phyloP scores from a whole-genome alignment of 2,113 vertebrate species.

The Sceloporus tristichus region DNA sequence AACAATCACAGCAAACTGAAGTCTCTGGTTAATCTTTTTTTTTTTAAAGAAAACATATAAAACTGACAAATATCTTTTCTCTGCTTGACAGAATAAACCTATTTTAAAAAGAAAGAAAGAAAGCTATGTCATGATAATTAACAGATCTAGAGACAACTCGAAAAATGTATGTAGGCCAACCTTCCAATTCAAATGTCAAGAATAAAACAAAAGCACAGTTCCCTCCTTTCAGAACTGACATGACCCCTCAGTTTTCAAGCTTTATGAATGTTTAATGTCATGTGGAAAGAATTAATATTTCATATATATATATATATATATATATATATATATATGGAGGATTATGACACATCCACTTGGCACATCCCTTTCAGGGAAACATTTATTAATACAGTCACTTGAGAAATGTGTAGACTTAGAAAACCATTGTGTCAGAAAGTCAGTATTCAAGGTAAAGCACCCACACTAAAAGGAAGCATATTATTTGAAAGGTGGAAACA shows the following conservation, averaged over 20 bases:
- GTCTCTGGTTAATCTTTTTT: constrained; percentile 37
- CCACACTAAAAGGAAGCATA: not conserved
- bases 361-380: constrained; percentile 57
- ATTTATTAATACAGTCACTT: constrained; percentile 27
- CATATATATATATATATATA: constrained; percentile 47
- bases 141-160: constrained; percentile 53
- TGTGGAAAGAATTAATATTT: constrained; percentile 68
- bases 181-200: constrained; percentile 51
- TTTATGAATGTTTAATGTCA: constrained; percentile 59
- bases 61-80: not conserved
- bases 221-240: constrained; percentile 53
- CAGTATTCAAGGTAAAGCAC: not conserved
- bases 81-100: constrained; percentile 14
- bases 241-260: constrained; percentile 39
- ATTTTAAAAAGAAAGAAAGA: constrained; percentile 34
- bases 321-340: constrained; percentile 34
- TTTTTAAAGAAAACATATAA: not conserved
- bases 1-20: constrained; percentile 44
- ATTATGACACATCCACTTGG: constrained; percentile 34
- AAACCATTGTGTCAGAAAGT: not conserved
- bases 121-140: constrained; percentile 60
- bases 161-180: constrained; percentile 42
- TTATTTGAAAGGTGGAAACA: not conserved
- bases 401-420: constrained; percentile 1
- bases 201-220: constrained; percentile 43